Evolutionary conservation across 2,113 vertebrate genomes (phyloP).

Genomic region (Tautogolabrus adspersus): DNA sequence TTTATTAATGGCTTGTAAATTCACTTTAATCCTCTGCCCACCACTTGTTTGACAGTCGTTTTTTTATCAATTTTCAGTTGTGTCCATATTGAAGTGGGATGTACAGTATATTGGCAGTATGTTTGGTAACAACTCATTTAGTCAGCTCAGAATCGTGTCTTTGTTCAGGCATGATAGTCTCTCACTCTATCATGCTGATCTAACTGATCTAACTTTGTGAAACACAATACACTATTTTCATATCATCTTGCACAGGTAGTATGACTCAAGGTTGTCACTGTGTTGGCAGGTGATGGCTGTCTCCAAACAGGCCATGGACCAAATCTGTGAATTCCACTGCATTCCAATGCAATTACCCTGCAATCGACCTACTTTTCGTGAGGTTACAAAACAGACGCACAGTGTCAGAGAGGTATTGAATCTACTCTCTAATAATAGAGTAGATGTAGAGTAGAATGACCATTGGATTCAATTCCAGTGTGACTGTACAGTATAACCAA

Average conservation of each 20-base stretch:
- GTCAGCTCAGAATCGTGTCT: slow-evolving; percentile 55
- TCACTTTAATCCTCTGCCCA: slow-evolving; percentile 35
- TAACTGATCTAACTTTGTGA: not conserved
- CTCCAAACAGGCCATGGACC: slow-evolving; percentile 1
- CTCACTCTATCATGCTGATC: not conserved
- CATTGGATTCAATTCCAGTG: not conserved
- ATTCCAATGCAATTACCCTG: slow-evolving; percentile 16
- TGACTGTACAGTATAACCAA: not conserved
- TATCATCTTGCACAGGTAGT: not conserved
- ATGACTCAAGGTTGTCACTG: not conserved
- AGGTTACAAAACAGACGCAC: not conserved
- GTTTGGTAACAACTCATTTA: slow-evolving; percentile 64
- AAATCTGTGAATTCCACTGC: slow-evolving; percentile 23
- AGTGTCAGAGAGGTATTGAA: not conserved
- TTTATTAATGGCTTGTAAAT: slow-evolving; percentile 52
- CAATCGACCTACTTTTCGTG: not conserved
- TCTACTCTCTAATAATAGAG: not conserved
- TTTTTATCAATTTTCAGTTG: slow-evolving; percentile 45
- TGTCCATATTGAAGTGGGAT: slow-evolving; percentile 47
- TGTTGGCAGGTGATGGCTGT: not conserved
- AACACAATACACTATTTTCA: not conserved
- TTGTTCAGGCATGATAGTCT: slow-evolving; percentile 28
- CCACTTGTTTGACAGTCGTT: slow-evolving; percentile 44
- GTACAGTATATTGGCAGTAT: slow-evolving; percentile 43
- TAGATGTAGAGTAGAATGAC: too few relatives aligned